phyloP scores from a whole-genome alignment of 2,888 invertebrate genomes.

The Marasmarcha lunaedactyla region DNA sequence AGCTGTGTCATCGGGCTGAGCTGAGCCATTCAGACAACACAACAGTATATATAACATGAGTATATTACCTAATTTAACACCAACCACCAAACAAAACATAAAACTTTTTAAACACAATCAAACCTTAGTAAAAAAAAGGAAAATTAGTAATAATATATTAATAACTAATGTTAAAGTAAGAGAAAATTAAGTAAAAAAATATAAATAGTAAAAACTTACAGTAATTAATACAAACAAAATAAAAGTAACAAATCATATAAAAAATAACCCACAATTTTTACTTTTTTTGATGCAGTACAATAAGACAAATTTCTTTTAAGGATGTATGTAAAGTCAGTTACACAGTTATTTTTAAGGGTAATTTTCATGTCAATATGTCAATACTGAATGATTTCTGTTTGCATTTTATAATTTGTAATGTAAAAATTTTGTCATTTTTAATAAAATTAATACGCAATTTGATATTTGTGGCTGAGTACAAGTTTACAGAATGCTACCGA shows the following conservation, averaged over 20 bases:
- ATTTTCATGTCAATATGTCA: too few species aligned
- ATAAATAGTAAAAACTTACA: neutral
- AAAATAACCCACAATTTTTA: too few species aligned
- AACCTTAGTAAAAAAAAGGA: constrained; percentile 8
- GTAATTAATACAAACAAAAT: neutral
- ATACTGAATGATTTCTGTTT: too few species aligned
- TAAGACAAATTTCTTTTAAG: too few species aligned
- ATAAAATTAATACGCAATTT: too few species aligned
- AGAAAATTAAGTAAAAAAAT: constrained; percentile 4
- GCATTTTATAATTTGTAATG: too few species aligned
- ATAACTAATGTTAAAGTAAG: constrained; percentile 10
- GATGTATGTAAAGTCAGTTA: too few species aligned
- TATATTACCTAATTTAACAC: constrained; percentile 65
- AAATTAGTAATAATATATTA: constrained; percentile 25
- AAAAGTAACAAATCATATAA: neutral
- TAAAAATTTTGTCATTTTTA: too few species aligned
- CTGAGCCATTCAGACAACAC: constrained; percentile 68
- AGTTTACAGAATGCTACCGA: too few species aligned
- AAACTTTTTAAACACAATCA: constrained; percentile 21
- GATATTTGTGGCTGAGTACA: too few species aligned
- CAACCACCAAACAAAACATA: constrained; percentile 63
- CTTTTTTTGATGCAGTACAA: too few species aligned
- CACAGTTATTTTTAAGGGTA: too few species aligned
- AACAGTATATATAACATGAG: constrained; percentile 70
- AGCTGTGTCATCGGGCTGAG: constrained; percentile 63